phyloP scores from a whole-genome alignment of 2,113 vertebrate genomes.

The Octodon degus region DNA sequence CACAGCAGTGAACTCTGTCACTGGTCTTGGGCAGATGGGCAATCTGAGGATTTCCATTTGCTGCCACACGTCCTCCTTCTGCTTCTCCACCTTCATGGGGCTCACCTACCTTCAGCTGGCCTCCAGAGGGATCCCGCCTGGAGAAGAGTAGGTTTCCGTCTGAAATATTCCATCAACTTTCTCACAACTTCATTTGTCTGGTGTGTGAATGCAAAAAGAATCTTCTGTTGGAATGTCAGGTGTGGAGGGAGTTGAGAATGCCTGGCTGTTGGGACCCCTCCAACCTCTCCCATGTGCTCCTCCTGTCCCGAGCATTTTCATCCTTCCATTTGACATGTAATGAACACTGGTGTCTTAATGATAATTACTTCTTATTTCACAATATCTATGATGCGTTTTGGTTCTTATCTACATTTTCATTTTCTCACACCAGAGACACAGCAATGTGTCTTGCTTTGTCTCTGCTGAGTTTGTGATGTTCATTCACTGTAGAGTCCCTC shows the following conservation, averaged over 20 bases:
- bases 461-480: background rate
- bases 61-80: background rate
- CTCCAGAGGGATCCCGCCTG: background rate
- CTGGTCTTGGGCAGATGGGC: background rate
- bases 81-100: background rate
- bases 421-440: background rate
- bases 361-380: conserved; percentile 13
- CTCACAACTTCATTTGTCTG: background rate
- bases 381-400: background rate
- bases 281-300: fast-evolving
- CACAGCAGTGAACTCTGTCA: background rate
- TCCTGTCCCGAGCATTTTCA: background rate
- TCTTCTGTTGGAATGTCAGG: background rate
- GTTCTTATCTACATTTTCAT: background rate
- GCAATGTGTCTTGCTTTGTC: background rate
- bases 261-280: background rate
- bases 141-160: background rate
- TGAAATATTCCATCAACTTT: background rate
- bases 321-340: conserved; percentile 27
- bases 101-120: background rate
- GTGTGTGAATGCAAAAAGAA: background rate
- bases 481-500: background rate
- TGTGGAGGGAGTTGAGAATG: fast-evolving
- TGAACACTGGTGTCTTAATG: conserved; percentile 24
- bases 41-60: background rate